Evolutionary conservation across 2,888 invertebrate species (phyloP), one percentile per base, ranked within the genome.

Genomic region (Drosophila buzzatii): DNA sequence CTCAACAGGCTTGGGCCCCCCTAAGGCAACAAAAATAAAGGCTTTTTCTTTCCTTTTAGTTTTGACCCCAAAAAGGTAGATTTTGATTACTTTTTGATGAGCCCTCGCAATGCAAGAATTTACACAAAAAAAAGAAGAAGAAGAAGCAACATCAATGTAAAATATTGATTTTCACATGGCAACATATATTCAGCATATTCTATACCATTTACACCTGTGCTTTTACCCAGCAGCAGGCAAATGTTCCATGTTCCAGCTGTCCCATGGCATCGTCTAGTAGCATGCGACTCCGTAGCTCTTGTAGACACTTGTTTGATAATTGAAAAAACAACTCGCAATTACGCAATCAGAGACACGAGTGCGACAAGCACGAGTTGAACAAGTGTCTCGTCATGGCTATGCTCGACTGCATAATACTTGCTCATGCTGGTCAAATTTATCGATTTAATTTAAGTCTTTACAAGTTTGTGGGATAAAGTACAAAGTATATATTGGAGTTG

Each of bases 281-380:
- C 23, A 23, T 7, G 16, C 33, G 33, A 35, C 57, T 35, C n/a
- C 52, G 9, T 20, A 33, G 16, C 20, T 9, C 42, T 23, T 79
- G 71, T 82, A 57, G 56, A 27, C 59, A 67, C 83, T 88, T 79
- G 69, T 70, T 18, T 20, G n/a, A 27, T 45, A 55, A 49, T 66
- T 70, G 55, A 18, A 51, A 58, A 53, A 74, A 74, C 57, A 74
- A 61, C 73, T 66, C 58, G 56, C 71, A 82, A 75, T 85, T 67
- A 72, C 67, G 71, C 70, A 79, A 79, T 73, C 64, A 57, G 41
- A 45, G 42, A 20, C 51, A 35, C 33, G 51, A 18, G 35, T 3
- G 1, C 14, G 49, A 47, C 39, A 18, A n/a, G 65, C 7, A 10
- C 3, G 51, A 61, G 62, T 20, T 10, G 53, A 52, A 35, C 5